A percentile compares a stretch with the other conserved stretches of the same genome.
Evolutionary conservation across 1,140 invertebrate genomes (phyloP).

Genomic region (Gerris buenoi): DNA sequence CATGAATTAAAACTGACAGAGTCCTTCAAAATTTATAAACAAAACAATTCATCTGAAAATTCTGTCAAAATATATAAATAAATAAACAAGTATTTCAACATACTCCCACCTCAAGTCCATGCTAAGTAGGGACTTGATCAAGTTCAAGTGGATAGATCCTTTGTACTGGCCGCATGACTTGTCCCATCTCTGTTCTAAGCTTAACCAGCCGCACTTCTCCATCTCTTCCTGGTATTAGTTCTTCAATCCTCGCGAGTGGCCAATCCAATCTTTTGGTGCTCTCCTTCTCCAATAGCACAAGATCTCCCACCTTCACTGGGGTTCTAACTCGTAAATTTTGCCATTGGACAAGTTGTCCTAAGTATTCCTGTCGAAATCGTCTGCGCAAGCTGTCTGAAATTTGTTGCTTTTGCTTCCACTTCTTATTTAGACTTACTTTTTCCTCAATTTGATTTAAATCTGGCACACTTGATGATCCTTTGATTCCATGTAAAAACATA

Average conservation of each 20-base stretch:
- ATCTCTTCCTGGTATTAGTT: slow-evolving; percentile 21
- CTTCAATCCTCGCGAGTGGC: slow-evolving; percentile 21
- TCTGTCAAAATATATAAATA: too few relatives aligned
- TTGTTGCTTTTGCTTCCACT: neutral
- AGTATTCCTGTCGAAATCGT: slow-evolving; percentile 9
- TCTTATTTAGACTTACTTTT: neutral
- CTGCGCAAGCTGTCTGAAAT: slow-evolving; percentile 2
- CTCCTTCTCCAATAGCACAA: slow-evolving; percentile 21
- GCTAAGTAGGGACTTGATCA: neutral
- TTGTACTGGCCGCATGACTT: slow-evolving; percentile 8
- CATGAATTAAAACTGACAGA: too few relatives aligned
- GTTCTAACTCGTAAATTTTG: neutral
- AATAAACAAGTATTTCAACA: neutral
- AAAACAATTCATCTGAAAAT: too few relatives aligned
- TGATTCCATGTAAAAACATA: slow-evolving; percentile 23
- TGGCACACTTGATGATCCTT: slow-evolving; percentile 14
- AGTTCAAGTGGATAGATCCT: slow-evolving; percentile 8
- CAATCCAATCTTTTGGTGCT: slow-evolving; percentile 22
- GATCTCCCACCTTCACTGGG: slow-evolving; percentile 7
- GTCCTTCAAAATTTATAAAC: too few relatives aligned
- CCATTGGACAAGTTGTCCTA: slow-evolving; percentile 2
- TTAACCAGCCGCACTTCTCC: slow-evolving; percentile 18
- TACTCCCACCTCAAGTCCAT: neutral
- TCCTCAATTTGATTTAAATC: slow-evolving; percentile 14
- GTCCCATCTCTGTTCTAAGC: slow-evolving; percentile 18